Evolutionary conservation across 2,113 vertebrate species (phyloP), one percentile per base, ranked within the genome.

Genomic region (Noturus placidus): DNA sequence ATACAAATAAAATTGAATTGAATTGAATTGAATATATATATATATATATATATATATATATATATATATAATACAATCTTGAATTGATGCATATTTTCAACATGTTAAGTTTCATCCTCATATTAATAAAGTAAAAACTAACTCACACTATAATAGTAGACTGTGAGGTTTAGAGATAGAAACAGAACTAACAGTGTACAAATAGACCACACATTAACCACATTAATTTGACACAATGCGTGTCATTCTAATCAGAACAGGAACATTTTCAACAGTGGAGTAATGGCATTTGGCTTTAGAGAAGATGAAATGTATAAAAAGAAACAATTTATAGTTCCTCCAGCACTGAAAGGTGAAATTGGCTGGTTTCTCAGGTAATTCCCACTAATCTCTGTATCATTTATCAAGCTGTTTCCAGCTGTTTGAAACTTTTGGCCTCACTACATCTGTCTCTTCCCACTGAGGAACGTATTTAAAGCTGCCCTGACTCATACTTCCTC

Each of bases 351-450:
- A 30, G 5, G 13, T 54, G 0, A 42, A 27, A 20, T 14, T 14
- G 38, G 35, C 69, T 8, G 79, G 83, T 86, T 83, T 86, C 69
- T 85, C 42, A 52, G 83, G 86, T 86, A 87, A 35, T 86, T 90
- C 67, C 78, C 50, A 63, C 3, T 30, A 4, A 0, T 9, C 42
- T 56, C 3, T 54, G 9, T 35, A 50, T 50, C 46, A 10, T 11
- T 50, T 50, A 6, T 50, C 8, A 50, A 50, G 9, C 46, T 46
- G 46, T 10, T 50, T 50, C 1, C 8, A 50, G 42, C 46, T 10
- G 46, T 1, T 50, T 50, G 3, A 50, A 10, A 46, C 42, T 46
- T 46, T 10, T 50, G 46, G 3, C 8, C 9, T 50, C 1, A 5
- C 46, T 46, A 46, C 46, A 13, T 6, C 5, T 20, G 11, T 25